Percentiles rank a stretch among this genome's conserved stretches.
These are phyloP conservation scores for Phaedon cochleariae DNA, from an alignment of 2,888 invertebrate species.

Conservation along the genomic window DNA sequence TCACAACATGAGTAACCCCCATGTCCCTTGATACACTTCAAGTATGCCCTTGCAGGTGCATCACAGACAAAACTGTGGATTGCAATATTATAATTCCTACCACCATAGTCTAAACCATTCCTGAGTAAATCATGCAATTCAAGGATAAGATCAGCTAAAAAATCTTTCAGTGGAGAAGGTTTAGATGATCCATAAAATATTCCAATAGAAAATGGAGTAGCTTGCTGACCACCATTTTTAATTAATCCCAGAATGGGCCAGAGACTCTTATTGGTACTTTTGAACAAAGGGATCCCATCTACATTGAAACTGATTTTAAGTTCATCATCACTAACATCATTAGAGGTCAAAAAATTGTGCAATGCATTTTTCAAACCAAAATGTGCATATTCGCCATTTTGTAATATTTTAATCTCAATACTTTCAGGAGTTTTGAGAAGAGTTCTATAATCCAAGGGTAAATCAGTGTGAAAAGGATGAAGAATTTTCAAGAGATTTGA, in stretches of 20 bases:
- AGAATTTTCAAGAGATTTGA: neutral
- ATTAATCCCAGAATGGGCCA: constrained; percentile 24
- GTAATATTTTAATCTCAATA: neutral
- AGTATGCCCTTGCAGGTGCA: constrained; percentile 15
- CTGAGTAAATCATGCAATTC: constrained; percentile 11
- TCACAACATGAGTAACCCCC: constrained; percentile 24
- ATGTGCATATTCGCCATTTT: neutral
- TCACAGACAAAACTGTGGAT: constrained; percentile 8
- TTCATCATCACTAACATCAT: neutral
- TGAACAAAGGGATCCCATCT: constrained; percentile 20
- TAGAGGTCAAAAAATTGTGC: neutral
- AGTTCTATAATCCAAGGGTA: neutral
- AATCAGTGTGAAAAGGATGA: neutral
- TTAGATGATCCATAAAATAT: constrained; percentile 22
- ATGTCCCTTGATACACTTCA: constrained; percentile 22
- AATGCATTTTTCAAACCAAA: neutral
- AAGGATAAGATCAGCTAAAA: constrained; percentile 15
- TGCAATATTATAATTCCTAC: constrained; percentile 4
- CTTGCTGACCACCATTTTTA: constrained; percentile 8
- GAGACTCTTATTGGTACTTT: constrained; percentile 7
- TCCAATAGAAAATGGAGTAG: constrained; percentile 21
- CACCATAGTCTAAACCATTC: constrained; percentile 3
- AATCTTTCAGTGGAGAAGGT: constrained; percentile 8
- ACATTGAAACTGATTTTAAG: constrained; percentile 10
- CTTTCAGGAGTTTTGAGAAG: neutral